These are phyloP conservation scores for Tauraco hartlaubi DNA, from an alignment of 2,797 vertebrate species.

Conservation along the genomic window DNA sequence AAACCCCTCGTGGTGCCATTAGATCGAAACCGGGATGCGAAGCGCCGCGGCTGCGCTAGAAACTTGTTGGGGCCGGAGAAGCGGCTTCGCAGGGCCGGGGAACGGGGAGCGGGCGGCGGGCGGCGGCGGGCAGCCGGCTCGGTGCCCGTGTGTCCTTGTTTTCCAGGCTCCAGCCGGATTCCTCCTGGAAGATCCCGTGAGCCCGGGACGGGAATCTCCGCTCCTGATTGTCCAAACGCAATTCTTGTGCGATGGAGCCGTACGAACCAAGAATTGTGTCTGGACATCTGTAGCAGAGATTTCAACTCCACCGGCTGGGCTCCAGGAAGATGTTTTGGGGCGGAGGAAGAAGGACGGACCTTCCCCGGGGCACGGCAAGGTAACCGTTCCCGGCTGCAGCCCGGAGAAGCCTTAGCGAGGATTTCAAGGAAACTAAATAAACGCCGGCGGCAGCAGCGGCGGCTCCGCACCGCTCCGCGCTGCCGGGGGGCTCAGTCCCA, in stretches of 20 bases:
- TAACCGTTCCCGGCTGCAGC: conserved; percentile 3
- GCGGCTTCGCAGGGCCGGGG: neutral
- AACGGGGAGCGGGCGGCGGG: neutral
- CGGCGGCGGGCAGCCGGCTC: neutral
- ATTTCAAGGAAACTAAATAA: neutral
- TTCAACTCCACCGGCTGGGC: conserved; percentile 71
- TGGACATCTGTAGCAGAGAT: conserved; percentile 99
- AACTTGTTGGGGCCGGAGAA: conserved; percentile 40
- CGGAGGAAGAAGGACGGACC: neutral
- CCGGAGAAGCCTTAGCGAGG: neutral
- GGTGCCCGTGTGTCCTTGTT: conserved; percentile 49
- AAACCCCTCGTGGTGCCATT: neutral
- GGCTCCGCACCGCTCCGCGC: neutral
- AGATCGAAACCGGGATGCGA: neutral
- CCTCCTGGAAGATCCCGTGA: conserved; percentile 16
- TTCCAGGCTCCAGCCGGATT: conserved; percentile 50
- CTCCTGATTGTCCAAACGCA: conserved; percentile 99
- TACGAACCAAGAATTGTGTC: conserved; percentile 99
- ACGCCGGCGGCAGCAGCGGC: neutral
- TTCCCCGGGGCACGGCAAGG: conserved; percentile 9
- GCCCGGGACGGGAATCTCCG: conserved; percentile 60
- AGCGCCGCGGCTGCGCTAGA: neutral
- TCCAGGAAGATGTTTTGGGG: neutral
- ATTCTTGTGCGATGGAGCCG: conserved; percentile 96
- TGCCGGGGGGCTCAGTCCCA: neutral